phyloP scores from a whole-genome alignment of 2,113 vertebrate species.

The Diphyllodes magnificus region DNA sequence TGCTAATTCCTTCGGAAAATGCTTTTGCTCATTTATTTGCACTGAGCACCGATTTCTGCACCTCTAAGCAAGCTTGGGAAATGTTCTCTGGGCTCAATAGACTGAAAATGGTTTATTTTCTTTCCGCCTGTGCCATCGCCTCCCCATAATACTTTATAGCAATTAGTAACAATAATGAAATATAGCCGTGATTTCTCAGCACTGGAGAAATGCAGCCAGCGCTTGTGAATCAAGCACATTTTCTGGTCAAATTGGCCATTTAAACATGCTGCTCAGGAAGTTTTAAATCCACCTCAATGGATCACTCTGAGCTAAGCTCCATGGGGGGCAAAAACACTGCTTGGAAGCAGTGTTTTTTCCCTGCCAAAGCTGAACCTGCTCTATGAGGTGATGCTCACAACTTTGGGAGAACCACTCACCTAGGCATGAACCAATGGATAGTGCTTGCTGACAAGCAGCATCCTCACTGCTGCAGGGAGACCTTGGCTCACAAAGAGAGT shows the following conservation, averaged over 20 bases:
- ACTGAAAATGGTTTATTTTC: conserved; percentile 1
- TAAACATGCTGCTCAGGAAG: conserved; percentile 27
- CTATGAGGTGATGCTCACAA: background rate
- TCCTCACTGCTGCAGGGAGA: background rate
- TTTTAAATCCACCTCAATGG: conserved; percentile 14
- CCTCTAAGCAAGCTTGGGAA: background rate
- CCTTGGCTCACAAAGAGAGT: background rate
- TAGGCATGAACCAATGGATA: fast-evolving
- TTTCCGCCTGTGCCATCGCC: background rate
- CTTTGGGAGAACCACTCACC: background rate
- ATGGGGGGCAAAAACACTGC: background rate
- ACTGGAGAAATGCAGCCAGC: background rate
- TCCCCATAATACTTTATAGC: conserved; percentile 5
- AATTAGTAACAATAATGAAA: conserved; percentile 57
- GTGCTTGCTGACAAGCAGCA: background rate
- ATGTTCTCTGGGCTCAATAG: background rate
- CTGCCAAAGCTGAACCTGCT: background rate
- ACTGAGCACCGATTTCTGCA: background rate
- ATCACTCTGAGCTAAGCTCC: background rate
- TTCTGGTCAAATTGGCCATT: conserved; percentile 26
- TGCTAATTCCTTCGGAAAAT: conserved; percentile 17
- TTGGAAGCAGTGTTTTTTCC: background rate
- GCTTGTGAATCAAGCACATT: conserved; percentile 5
- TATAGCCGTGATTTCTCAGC: background rate
- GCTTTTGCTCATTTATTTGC: conserved; percentile 45